phyloP scores from a whole-genome alignment of 1,140 invertebrate species.

The Procambarus virginalis region DNA sequence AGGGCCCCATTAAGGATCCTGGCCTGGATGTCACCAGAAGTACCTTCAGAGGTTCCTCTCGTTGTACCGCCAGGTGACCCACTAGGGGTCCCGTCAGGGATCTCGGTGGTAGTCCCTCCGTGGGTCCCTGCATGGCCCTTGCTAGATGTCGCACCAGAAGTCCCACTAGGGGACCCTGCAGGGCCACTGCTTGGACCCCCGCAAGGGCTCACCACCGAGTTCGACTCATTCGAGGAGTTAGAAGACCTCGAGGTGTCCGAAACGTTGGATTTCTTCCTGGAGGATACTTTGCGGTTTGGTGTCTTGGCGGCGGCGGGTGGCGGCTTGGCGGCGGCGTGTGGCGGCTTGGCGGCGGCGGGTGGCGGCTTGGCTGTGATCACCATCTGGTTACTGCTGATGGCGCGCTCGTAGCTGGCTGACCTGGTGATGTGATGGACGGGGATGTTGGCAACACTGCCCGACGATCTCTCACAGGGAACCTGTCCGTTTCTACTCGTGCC shows the following conservation, averaged over 20 bases:
- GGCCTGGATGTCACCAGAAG: too few relatives aligned
- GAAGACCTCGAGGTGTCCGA: conserved; percentile 33
- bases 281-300: neutral
- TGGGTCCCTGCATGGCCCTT: too few relatives aligned
- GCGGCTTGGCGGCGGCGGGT: neutral
- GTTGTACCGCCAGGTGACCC: too few relatives aligned
- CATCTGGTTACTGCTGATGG: conserved; percentile 36
- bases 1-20: too few relatives aligned
- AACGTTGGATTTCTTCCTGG: conserved; percentile 39
- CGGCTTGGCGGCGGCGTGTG: neutral
- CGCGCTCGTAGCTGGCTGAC: conserved; percentile 21
- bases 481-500: neutral
- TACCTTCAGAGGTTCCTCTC: too few relatives aligned
- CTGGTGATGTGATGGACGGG: conserved; percentile 10
- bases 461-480: neutral
- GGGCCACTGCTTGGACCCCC: neutral
- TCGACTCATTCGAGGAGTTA: conserved; percentile 29
- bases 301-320: neutral
- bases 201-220: neutral
- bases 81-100: too few relatives aligned
- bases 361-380: neutral
- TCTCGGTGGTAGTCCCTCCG: too few relatives aligned
- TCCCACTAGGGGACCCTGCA: neutral
- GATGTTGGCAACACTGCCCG: neutral
- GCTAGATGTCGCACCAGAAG: neutral